Conservation (phyloP, 2,888 invertebrate genomes). For the Andrena haemorrhoa region DNA sequence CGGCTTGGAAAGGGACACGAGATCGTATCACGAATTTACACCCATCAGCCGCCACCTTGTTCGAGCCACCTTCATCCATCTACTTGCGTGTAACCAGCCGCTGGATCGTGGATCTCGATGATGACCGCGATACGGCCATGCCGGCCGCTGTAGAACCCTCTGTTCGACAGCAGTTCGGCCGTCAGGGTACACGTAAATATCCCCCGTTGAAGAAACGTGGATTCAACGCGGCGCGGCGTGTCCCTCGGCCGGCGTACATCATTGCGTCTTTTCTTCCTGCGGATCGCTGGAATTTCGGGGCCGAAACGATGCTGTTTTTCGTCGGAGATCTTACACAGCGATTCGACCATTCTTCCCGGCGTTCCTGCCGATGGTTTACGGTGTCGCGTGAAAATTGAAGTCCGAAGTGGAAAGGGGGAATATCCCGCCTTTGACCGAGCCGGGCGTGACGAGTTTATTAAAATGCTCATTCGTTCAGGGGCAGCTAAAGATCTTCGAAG, state of each 20-base stretch:
- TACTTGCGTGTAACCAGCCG: slow-evolving; percentile 72
- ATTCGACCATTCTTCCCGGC: slow-evolving; percentile 41
- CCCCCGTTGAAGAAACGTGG: slow-evolving; percentile 54
- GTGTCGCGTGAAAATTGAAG: slow-evolving; percentile 63
- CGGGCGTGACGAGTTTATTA: slow-evolving; percentile 69
- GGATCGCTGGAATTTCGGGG: slow-evolving; percentile 61
- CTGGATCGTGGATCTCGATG: slow-evolving; percentile 48
- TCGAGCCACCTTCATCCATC: slow-evolving; percentile 72
- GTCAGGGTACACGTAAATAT: slow-evolving; percentile 67
- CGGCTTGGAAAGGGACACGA: slow-evolving; percentile 69
- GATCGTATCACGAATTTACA: slow-evolving; percentile 83
- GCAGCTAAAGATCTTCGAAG: not conserved
- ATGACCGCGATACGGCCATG: slow-evolving; percentile 62
- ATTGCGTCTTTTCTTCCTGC: slow-evolving; percentile 49
- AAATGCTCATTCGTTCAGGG: slow-evolving; percentile 43
- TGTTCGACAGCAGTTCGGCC: slow-evolving; percentile 69
- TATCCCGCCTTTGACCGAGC: slow-evolving; percentile 4
- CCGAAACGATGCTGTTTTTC: slow-evolving; percentile 30
- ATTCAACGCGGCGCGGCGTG: slow-evolving; percentile 27
- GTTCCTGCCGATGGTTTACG: slow-evolving; percentile 43
- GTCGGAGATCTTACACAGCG: slow-evolving; percentile 52
- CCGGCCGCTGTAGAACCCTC: slow-evolving; percentile 65
- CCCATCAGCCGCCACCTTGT: slow-evolving; percentile 81
- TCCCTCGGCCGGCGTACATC: slow-evolving; percentile 39
- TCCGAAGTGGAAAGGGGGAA: slow-evolving; percentile 33